Evolutionary conservation across 1,140 invertebrate species (phyloP).

Genomic region (Bombus sylvicola): DNA sequence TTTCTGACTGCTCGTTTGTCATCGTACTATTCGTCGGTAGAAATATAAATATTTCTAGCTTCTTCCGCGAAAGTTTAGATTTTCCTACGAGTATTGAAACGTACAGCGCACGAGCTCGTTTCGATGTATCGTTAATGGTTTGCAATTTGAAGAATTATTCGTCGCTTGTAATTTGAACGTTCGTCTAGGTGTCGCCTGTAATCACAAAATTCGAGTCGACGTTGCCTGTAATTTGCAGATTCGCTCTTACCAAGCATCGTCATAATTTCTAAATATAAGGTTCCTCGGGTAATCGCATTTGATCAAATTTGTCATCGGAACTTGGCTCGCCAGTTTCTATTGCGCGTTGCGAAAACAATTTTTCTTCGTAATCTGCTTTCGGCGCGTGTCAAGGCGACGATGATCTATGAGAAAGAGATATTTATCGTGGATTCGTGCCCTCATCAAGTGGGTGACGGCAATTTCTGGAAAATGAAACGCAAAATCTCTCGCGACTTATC

Average conservation of each 20-base stretch:
- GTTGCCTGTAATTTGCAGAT: neutral
- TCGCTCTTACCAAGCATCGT: neutral
- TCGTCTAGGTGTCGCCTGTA: neutral
- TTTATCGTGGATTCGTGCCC: constrained; percentile 31
- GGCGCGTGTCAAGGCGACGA: constrained; percentile 14
- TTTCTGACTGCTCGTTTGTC: neutral
- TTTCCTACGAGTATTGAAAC: neutral
- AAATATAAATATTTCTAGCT: neutral
- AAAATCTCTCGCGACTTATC: constrained; percentile 44
- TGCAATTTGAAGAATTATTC: constrained; percentile 4
- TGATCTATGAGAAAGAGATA: constrained; percentile 32
- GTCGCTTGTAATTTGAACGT: neutral
- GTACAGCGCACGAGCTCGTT: neutral
- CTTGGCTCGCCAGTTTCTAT: neutral
- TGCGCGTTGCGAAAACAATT: constrained; percentile 17
- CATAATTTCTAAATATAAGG: constrained; percentile 6
- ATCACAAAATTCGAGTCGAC: neutral
- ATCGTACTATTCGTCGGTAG: neutral
- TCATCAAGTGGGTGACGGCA: constrained; percentile 2
- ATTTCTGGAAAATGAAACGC: constrained; percentile 48
- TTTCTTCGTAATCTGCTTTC: neutral
- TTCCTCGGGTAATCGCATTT: neutral
- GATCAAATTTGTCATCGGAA: neutral
- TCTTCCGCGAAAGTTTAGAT: neutral
- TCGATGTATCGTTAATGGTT: neutral